Percentiles rank a stretch among this genome's conserved stretches.
Evolutionary conservation across 2,113 vertebrate genomes (phyloP).

Genomic region (Thunnus thynnus): DNA sequence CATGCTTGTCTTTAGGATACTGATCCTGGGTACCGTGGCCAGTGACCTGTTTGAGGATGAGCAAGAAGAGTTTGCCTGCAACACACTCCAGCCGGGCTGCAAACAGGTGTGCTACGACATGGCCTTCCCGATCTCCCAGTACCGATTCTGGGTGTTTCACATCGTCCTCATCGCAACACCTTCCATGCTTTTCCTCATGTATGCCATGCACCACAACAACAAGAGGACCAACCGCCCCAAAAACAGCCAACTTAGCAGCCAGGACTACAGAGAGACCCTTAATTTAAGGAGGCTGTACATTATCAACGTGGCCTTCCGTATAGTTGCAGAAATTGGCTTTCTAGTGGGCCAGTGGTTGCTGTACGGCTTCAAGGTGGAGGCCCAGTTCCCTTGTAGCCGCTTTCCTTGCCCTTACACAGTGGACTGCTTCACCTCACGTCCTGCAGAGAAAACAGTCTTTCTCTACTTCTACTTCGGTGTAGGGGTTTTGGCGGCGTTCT

Average conservation of each 20-base stretch:
- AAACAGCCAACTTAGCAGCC: fast-evolving
- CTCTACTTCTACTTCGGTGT: constrained; percentile 93
- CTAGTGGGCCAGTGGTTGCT: constrained; percentile 89
- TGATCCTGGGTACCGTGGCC: constrained; percentile 93
- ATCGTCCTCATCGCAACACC: constrained; percentile 93
- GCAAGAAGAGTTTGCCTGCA: constrained; percentile 92
- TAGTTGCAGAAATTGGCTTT: constrained; percentile 89
- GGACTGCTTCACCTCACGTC: constrained; percentile 94
- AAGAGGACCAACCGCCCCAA: constrained; percentile 70
- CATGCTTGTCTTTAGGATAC: constrained; percentile 93
- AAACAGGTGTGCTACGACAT: constrained; percentile 93
- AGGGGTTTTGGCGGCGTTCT: constrained; percentile 87
- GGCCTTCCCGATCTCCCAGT: constrained; percentile 95
- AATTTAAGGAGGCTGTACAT: constrained; percentile 81
- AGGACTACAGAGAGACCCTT: background rate
- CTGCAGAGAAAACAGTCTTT: constrained; percentile 94
- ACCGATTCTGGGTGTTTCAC: constrained; percentile 97
- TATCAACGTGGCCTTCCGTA: constrained; percentile 88
- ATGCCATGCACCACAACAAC: constrained; percentile 87
- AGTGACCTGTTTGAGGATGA: constrained; percentile 93
- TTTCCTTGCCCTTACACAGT: constrained; percentile 92
- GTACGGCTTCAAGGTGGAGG: constrained; percentile 91
- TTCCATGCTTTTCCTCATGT: constrained; percentile 90
- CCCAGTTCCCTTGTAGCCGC: constrained; percentile 88
- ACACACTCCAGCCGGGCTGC: constrained; percentile 94